Percentiles rank a stretch among this genome's conserved stretches.
These are phyloP conservation scores for Apamea crenata DNA, from an alignment of 2,888 invertebrate genomes.

Conservation along the genomic window DNA sequence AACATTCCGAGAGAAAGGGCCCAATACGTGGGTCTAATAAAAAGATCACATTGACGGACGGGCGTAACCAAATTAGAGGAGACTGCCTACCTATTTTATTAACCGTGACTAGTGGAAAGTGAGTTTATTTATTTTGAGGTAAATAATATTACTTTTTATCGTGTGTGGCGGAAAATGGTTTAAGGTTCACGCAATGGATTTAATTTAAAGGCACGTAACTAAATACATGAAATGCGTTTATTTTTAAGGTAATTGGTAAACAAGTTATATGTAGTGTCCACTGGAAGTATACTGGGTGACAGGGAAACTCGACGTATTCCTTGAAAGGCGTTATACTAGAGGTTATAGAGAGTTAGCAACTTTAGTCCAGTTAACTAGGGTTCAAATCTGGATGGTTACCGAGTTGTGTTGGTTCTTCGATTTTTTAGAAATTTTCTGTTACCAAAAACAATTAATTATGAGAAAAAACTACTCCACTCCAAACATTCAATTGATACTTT, in stretches of 20 bases:
- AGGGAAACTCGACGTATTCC: too few relatives aligned
- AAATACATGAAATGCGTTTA: background rate
- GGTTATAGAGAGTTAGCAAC: too few relatives aligned
- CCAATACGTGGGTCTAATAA: conserved; percentile 41
- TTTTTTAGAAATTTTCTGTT: too few relatives aligned
- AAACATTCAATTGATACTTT: too few relatives aligned
- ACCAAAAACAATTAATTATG: too few relatives aligned
- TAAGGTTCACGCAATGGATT: background rate
- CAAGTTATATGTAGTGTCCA: background rate
- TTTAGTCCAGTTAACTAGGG: too few relatives aligned
- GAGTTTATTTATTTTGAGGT: background rate
- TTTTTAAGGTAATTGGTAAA: background rate
- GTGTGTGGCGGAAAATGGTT: background rate
- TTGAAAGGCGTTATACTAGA: too few relatives aligned
- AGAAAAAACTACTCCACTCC: too few relatives aligned
- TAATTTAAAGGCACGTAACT: background rate
- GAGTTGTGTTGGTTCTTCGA: too few relatives aligned
- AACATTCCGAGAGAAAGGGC: conserved; percentile 12
- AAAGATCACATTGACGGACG: conserved; percentile 49
- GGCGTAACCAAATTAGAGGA: conserved; percentile 58
- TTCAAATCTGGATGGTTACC: too few relatives aligned
- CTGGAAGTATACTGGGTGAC: too few relatives aligned
- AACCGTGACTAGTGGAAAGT: conserved; percentile 25
- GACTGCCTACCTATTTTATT: conserved; percentile 42
- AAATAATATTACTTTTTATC: conserved; percentile 23